A percentile compares a stretch with the other conserved stretches of the same genome.
Evolutionary conservation across 2,797 vertebrate genomes (phyloP).

Genomic region (Phrynocephalus guinanensis): DNA sequence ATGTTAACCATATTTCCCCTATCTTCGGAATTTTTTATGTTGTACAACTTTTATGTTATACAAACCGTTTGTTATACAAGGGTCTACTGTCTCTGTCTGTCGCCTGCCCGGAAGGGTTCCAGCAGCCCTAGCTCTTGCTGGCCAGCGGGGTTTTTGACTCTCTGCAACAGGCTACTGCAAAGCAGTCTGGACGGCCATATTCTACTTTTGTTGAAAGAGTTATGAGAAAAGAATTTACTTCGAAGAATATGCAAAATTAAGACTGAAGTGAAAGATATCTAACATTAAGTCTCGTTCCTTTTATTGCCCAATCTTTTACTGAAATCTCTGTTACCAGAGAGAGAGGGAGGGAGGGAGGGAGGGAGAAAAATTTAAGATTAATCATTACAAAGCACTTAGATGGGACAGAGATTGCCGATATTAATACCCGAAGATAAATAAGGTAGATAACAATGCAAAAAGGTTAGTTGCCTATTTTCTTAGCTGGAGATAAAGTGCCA

Average conservation of each 20-base stretch:
- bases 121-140: not conserved
- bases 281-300: slow-evolving; percentile 36
- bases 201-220: slow-evolving; percentile 51
- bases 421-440: slow-evolving; percentile 59
- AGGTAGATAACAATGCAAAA: slow-evolving; percentile 45
- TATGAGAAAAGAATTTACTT: slow-evolving; percentile 51
- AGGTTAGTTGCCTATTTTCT: slow-evolving; percentile 56
- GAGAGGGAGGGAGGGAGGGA: slow-evolving; percentile 32
- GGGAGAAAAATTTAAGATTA: slow-evolving; percentile 39
- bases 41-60: too few relatives aligned
- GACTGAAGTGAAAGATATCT: slow-evolving; percentile 50
- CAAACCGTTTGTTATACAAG: too few relatives aligned
- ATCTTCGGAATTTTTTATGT: too few relatives aligned
- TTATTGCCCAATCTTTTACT: slow-evolving; percentile 51
- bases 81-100: too few relatives aligned
- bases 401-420: slow-evolving; percentile 48
- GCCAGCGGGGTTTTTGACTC: slow-evolving; percentile 14
- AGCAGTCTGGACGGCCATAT: slow-evolving; percentile 29
- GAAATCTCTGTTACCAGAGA: slow-evolving; percentile 45
- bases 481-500: slow-evolving; percentile 59
- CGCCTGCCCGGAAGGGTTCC: not conserved
- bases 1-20: too few relatives aligned
- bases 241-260: slow-evolving; percentile 46
- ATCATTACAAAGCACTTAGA: slow-evolving; percentile 44
- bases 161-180: slow-evolving; percentile 35